Conservation (phyloP, 2,113 vertebrate genomes). For the Prunella himalayana region DNA sequence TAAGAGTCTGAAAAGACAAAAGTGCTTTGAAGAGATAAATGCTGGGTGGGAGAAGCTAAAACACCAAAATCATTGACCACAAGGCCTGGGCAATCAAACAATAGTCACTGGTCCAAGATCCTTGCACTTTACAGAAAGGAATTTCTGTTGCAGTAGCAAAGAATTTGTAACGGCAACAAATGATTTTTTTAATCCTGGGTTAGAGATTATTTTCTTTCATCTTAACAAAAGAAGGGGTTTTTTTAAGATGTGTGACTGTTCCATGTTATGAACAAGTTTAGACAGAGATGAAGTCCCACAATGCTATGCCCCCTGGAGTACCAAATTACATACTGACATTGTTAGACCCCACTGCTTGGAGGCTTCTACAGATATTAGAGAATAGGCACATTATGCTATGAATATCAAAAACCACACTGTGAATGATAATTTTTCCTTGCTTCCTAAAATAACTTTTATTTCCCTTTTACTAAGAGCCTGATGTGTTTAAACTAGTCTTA, state of each 20-base stretch:
- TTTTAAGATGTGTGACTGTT: neutral
- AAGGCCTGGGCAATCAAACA: neutral
- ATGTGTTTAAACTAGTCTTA: neutral
- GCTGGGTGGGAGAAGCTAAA: neutral
- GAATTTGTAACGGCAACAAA: neutral
- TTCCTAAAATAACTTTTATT: neutral
- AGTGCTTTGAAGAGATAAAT: neutral
- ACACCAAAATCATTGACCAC: neutral
- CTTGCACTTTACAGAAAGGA: neutral
- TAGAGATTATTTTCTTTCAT: neutral
- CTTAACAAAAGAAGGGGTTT: neutral
- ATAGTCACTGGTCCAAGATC: neutral
- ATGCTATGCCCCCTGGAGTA: accelerated
- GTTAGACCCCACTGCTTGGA: neutral
- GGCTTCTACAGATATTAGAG: neutral
- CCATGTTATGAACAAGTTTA: neutral
- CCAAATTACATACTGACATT: neutral
- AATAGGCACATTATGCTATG: neutral
- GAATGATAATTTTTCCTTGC: neutral
- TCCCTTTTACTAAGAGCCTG: neutral
- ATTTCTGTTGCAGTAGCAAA: neutral
- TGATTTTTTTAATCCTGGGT: neutral
- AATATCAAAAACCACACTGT: neutral
- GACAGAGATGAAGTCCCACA: neutral
- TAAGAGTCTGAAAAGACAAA: neutral